Conservation (phyloP, 1,140 invertebrate species). For the Heliconius congener region DNA sequence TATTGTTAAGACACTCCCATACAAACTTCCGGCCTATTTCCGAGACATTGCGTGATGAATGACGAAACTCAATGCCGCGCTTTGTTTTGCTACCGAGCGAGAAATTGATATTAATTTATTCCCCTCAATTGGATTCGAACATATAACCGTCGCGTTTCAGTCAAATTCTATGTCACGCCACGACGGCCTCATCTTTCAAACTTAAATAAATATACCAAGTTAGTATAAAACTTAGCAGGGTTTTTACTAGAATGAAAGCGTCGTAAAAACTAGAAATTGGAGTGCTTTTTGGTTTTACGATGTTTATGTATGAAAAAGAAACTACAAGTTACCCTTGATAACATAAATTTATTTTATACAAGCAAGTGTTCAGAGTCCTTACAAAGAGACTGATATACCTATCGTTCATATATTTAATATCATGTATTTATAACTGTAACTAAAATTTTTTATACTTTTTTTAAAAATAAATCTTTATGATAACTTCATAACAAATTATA, state of each 20-base stretch:
- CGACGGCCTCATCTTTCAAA: neutral
- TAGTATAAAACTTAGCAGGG: neutral
- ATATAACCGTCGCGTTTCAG: too few species aligned
- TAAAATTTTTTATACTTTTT: neutral
- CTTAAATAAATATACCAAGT: constrained; percentile 7
- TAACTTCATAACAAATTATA: too few species aligned
- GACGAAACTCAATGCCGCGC: too few species aligned
- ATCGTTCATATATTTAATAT: neutral
- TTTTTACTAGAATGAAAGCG: constrained; percentile 18
- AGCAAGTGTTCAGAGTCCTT: neutral
- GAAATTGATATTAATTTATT: too few species aligned
- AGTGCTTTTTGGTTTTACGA: constrained; percentile 19
- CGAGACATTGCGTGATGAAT: too few species aligned
- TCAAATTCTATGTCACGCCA: too few species aligned
- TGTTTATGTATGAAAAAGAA: constrained; percentile 11
- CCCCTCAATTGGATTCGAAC: too few species aligned
- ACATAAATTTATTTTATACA: constrained; percentile 2
- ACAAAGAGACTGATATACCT: neutral
- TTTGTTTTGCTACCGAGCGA: too few species aligned
- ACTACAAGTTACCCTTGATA: constrained; percentile 15
- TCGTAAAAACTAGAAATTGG: constrained; percentile 15
- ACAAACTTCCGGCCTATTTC: too few species aligned
- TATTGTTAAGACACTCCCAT: too few species aligned
- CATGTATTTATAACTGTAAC: too few species aligned
- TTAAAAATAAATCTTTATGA: too few species aligned